Base-by-base conservation (phyloP, 37 sponge, comb jelly and placozoan species). In the Geodia barretti region DNA sequence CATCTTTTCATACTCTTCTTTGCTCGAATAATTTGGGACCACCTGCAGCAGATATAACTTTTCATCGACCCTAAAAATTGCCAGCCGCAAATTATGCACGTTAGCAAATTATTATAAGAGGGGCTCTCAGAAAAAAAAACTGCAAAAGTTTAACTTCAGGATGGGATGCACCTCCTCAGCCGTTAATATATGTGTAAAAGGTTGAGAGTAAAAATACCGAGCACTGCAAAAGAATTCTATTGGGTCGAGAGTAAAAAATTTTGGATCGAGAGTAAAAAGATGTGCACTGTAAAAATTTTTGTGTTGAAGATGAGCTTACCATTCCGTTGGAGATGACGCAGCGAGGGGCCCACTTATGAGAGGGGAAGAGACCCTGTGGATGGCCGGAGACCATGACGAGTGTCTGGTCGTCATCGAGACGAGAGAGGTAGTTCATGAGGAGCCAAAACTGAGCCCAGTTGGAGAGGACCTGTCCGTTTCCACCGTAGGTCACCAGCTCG, bases 361-460 rank as follows among this genome's bases (percentile, higher is more conserved):
- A 89, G 62, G 99, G 99, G 81, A 94, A 98, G 60, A 98, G 90
- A 20, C 99, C 99, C 92, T 88, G 79, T 1, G 99, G 99, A 62
- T 98, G 99, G 28, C 99, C 99, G 23, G 99, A 98, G 86, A 91
- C 90, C 92, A 98, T 95, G 23, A 93, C 95, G 34, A 96, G 83
- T 3, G 96, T 98, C 86, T 98, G 99, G 33, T 96, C 94, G 59
- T 96, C 92, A 24, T 90, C 89, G 90, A 98, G 83, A 31, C 79
- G 47, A 2, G 97, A 86, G 34, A 98, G 83, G 71, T 96, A 98
- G 81, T 98, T 83, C 88, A 98, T 94, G n/a, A 89, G 34, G 40
- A 98, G 77, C 91, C 92, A 91, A 78, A 98, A 96, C 95, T 96
- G 99, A 24, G 91, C 99, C 99, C 99, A 98, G 84, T 98, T 98